These are phyloP conservation scores for Scaptomyza pallida DNA, from an alignment of 1,140 invertebrate genomes.

Conservation along the genomic window DNA sequence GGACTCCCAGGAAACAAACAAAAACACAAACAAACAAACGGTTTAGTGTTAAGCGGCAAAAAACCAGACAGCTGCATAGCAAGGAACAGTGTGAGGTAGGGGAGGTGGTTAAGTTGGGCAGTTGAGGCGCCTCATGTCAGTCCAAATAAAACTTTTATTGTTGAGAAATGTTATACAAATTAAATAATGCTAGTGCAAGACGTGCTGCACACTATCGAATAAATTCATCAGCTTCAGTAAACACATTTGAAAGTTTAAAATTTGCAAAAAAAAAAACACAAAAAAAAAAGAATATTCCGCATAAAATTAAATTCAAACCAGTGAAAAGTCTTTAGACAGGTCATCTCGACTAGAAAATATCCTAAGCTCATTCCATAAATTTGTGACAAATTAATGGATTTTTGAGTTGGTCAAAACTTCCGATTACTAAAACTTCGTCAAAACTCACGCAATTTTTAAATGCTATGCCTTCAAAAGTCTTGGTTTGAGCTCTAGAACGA, in stretches of 20 bases:
- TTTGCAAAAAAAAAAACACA: background rate
- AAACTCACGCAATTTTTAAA: no score
- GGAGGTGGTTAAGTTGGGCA: background rate
- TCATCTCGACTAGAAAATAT: no score
- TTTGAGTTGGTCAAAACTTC: no score
- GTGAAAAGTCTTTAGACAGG: no score
- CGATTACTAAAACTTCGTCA: no score
- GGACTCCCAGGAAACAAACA: conserved; percentile 46
- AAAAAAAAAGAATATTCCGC: no score
- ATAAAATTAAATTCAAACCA: no score
- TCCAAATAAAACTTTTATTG: background rate
- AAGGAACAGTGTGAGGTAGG: background rate
- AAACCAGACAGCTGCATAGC: conserved; percentile 16
- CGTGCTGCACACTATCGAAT: background rate
- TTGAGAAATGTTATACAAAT: conserved; percentile 12
- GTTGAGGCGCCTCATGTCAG: conserved; percentile 4
- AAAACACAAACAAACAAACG: conserved; percentile 35
- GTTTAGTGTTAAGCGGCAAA: conserved; percentile 44
- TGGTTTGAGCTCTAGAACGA: no score
- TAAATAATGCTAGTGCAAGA: background rate
- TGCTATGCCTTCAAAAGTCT: no score
- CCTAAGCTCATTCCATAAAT: no score
- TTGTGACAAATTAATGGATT: no score
- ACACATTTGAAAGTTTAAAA: background rate
- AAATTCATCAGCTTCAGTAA: background rate